Conservation (phyloP, 2,888 invertebrate genomes). For the Acleris sparsana region DNA sequence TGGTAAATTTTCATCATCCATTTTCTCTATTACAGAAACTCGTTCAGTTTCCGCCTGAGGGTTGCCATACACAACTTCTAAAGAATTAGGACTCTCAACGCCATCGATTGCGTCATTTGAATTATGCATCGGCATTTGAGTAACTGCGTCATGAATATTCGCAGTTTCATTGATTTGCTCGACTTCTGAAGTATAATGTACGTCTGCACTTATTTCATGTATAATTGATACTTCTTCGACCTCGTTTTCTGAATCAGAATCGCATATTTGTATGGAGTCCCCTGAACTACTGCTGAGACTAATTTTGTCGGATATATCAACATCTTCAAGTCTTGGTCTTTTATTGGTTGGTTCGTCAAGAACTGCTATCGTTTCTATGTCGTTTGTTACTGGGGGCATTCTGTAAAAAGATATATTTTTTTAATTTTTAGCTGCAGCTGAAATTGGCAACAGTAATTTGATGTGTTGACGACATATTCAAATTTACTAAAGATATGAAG, state of each 20-base stretch:
- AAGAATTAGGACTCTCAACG: slow-evolving; percentile 55
- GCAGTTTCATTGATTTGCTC: slow-evolving; percentile 12
- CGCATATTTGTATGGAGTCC: slow-evolving; percentile 57
- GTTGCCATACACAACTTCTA: slow-evolving; percentile 66
- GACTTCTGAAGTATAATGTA: slow-evolving; percentile 19
- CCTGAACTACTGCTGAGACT: slow-evolving; percentile 67
- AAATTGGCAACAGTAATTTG: too few species aligned
- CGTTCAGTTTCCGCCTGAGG: slow-evolving; percentile 52
- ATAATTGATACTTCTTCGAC: slow-evolving; percentile 35
- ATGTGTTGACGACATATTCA: too few species aligned
- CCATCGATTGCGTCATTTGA: slow-evolving; percentile 55
- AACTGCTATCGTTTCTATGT: slow-evolving; percentile 54
- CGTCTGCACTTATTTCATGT: slow-evolving; percentile 13
- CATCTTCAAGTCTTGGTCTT: slow-evolving; percentile 52
- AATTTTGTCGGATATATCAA: slow-evolving; percentile 56
- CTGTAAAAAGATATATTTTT: slow-evolving; percentile 45
- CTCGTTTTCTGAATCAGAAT: slow-evolving; percentile 50
- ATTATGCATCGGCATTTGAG: slow-evolving; percentile 56
- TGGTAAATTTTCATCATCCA: slow-evolving; percentile 69
- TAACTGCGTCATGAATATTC: slow-evolving; percentile 57
- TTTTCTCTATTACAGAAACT: slow-evolving; percentile 58
- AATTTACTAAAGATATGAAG: too few species aligned
- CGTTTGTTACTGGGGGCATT: slow-evolving; percentile 44
- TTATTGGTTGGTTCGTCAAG: slow-evolving; percentile 62
- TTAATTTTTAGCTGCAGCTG: too few species aligned